Conservation (phyloP, 2,888 invertebrate species). For the Agrotis exclamationis region DNA sequence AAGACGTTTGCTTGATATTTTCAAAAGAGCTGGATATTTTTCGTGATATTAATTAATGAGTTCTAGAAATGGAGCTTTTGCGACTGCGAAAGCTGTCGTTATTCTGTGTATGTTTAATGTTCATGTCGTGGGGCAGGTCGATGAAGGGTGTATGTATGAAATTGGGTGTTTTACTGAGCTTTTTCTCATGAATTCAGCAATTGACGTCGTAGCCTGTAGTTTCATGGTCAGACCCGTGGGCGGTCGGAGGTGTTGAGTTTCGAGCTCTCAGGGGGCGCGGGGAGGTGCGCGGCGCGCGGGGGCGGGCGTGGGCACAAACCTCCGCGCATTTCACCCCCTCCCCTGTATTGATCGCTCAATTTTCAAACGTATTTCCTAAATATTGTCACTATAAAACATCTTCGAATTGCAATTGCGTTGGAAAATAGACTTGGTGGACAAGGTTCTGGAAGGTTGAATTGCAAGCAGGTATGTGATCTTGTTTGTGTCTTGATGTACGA, state of each 20-base stretch:
- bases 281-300: slow-evolving; percentile 66
- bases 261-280: slow-evolving; percentile 71
- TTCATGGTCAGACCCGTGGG: slow-evolving; percentile 81
- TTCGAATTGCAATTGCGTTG: slow-evolving; percentile 35
- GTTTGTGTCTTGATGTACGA: slow-evolving; percentile 6
- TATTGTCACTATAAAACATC: slow-evolving; percentile 77
- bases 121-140: neutral
- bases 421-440: slow-evolving; percentile 7
- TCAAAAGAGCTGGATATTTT: neutral
- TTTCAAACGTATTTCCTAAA: slow-evolving; percentile 84
- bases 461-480: slow-evolving; percentile 36
- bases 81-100: neutral
- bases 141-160: neutral
- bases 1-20: neutral
- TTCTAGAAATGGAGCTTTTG: slow-evolving; percentile 18
- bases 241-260: slow-evolving; percentile 80
- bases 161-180: neutral
- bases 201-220: slow-evolving; percentile 66
- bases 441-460: slow-evolving; percentile 3
- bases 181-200: slow-evolving; percentile 35
- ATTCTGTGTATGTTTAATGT: slow-evolving; percentile 5
- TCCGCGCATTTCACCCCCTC: slow-evolving; percentile 81
- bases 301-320: slow-evolving; percentile 79
- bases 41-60: neutral
- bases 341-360: slow-evolving; percentile 87